Conservation (phyloP, 2,797 vertebrate genomes). For the Karalla daura region DNA sequence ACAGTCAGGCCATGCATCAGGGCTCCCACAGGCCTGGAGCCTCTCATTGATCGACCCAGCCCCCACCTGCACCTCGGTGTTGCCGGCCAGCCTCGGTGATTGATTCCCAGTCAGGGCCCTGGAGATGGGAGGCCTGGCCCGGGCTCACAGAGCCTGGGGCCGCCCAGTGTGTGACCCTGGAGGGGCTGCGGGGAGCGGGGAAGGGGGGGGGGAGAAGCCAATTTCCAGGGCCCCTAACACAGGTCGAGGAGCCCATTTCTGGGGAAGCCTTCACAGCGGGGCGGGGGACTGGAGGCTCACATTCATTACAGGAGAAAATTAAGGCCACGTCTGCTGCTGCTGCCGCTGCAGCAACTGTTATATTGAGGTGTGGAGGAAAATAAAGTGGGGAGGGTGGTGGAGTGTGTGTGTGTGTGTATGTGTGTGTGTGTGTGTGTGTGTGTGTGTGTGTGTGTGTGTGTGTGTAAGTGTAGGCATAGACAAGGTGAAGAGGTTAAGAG, state of each 20-base stretch:
- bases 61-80: slow-evolving; percentile 65
- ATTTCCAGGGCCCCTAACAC: slow-evolving; percentile 58
- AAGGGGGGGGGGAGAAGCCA: slow-evolving; percentile 27
- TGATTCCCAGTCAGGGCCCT: slow-evolving; percentile 79
- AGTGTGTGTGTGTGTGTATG: slow-evolving; percentile 22
- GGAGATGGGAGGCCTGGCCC: slow-evolving; percentile 77
- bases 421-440: slow-evolving; percentile 25
- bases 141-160: slow-evolving; percentile 65
- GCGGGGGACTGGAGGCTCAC: slow-evolving; percentile 48
- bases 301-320: slow-evolving; percentile 77
- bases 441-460: slow-evolving; percentile 23
- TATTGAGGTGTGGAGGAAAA: slow-evolving; percentile 23
- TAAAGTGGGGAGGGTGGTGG: not conserved
- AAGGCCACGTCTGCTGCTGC: slow-evolving; percentile 65
- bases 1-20: slow-evolving; percentile 77
- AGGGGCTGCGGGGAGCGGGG: slow-evolving; percentile 48
- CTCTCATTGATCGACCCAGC: slow-evolving; percentile 70
- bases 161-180: slow-evolving; percentile 72
- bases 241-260: slow-evolving; percentile 67
- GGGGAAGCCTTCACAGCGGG: slow-evolving; percentile 63
- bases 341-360: slow-evolving; percentile 33
- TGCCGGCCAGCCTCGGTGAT: slow-evolving; percentile 73
- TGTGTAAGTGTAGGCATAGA: slow-evolving; percentile 16
- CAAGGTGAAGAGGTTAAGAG: slow-evolving; percentile 52
- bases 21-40: slow-evolving; percentile 73